These are phyloP conservation scores for Agriopis leucophaearia DNA, from an alignment of 2,888 invertebrate genomes.

Conservation along the genomic window DNA sequence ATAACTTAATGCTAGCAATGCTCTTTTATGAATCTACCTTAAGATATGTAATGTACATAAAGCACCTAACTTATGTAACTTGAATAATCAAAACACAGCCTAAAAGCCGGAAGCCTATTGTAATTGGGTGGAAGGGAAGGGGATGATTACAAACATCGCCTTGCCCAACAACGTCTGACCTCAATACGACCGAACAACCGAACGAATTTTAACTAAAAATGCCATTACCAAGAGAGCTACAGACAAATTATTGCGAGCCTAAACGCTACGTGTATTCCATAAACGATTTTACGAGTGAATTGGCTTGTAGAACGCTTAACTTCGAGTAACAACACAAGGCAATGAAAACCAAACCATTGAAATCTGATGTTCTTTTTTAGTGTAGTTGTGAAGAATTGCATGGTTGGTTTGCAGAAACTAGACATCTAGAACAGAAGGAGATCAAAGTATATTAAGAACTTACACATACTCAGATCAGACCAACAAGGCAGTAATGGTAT, in stretches of 20 bases:
- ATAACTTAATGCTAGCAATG: too few relatives aligned
- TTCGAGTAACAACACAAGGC: constrained; percentile 2
- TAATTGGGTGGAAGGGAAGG: constrained; percentile 33
- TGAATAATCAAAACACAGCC: constrained; percentile 25
- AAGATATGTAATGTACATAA: neutral
- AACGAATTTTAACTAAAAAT: constrained; percentile 59
- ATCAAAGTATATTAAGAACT: too few relatives aligned
- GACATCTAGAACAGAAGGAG: too few relatives aligned
- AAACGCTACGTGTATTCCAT: constrained; percentile 47
- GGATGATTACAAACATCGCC: constrained; percentile 29
- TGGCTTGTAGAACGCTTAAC: constrained; percentile 14
- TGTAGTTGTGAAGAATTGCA: neutral
- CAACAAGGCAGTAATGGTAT: too few relatives aligned
- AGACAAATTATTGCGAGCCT: constrained; percentile 38
- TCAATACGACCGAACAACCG: constrained; percentile 56
- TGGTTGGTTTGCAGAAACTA: too few relatives aligned
- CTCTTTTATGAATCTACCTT: neutral
- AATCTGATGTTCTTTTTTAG: neutral
- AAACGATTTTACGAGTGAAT: constrained; percentile 42
- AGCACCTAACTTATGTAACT: neutral
- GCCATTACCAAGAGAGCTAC: constrained; percentile 52
- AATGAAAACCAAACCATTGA: neutral
- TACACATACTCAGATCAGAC: too few relatives aligned
- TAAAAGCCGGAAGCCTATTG: constrained; percentile 26
- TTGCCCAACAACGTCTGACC: constrained; percentile 51